Conservation (phyloP, 2,113 vertebrate genomes). For the Tachysurus fulvidraco region DNA sequence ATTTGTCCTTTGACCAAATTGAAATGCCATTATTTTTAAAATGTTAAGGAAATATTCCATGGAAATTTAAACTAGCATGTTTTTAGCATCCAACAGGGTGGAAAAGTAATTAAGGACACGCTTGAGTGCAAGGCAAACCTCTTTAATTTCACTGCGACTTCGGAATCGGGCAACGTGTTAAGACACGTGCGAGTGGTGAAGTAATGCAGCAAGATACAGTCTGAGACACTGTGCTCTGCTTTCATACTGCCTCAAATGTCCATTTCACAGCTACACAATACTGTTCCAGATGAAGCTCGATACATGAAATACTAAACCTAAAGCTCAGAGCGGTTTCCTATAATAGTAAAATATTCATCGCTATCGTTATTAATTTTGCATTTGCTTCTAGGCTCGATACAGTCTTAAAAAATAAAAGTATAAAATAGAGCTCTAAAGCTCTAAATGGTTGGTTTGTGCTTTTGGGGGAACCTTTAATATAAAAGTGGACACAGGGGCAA, state of each 20-base stretch:
- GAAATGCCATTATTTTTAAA: background rate
- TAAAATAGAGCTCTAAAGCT: background rate
- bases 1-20: background rate
- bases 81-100: background rate
- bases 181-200: background rate
- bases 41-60: background rate
- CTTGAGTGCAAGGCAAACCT: background rate
- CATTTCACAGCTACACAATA: background rate
- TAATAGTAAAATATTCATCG: background rate
- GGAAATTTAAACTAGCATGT: background rate
- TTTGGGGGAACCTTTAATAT: background rate
- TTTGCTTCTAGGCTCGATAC: background rate
- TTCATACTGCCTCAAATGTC: background rate
- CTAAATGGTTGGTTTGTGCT: background rate
- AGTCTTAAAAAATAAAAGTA: background rate
- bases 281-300: background rate
- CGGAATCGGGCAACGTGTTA: too few relatives aligned
- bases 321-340: background rate
- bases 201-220: too few relatives aligned
- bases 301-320: background rate
- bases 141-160: background rate
- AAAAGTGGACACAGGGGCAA: background rate
- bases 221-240: background rate
- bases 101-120: constrained; percentile 2
- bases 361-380: background rate